Percentiles rank a stretch among this genome's conserved stretches.
Conservation (phyloP, 2,113 vertebrate genomes). For the Brachyhypopomus occidentalis region DNA sequence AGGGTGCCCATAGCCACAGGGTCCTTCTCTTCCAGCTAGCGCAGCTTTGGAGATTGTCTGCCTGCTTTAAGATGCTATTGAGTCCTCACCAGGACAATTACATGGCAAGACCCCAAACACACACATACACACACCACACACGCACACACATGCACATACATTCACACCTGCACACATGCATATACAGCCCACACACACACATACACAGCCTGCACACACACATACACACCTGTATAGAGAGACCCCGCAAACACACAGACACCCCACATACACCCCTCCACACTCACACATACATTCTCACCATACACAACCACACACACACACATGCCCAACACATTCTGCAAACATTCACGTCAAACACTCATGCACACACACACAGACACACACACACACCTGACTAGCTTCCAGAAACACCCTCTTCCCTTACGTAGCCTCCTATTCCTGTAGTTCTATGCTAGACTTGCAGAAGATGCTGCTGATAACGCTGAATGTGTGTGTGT, state of each 20-base stretch:
- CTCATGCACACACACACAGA: background rate
- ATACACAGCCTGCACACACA: slow-evolving; percentile 58
- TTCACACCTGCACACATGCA: slow-evolving; percentile 65
- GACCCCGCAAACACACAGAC: too few relatives aligned
- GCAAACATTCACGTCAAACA: slow-evolving; percentile 39
- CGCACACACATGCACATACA: slow-evolving; percentile 68
- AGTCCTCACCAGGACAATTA: slow-evolving; percentile 85
- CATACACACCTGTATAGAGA: slow-evolving; percentile 23
- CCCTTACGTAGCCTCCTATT: too few relatives aligned
- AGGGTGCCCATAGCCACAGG: slow-evolving; percentile 77
- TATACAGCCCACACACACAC: slow-evolving; percentile 56
- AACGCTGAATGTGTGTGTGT: slow-evolving; percentile 69
- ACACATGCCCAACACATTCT: slow-evolving; percentile 58
- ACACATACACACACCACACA: slow-evolving; percentile 49
- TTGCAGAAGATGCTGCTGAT: slow-evolving; percentile 75
- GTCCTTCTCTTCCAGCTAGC: slow-evolving; percentile 77
- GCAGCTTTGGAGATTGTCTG: slow-evolving; percentile 82
- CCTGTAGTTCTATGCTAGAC: slow-evolving; percentile 73
- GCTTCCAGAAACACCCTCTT: slow-evolving; percentile 14
- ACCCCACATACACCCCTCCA: too few relatives aligned
- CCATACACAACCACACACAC: slow-evolving; percentile 63
- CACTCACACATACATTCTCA: too few relatives aligned
- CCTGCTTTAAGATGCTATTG: slow-evolving; percentile 84
- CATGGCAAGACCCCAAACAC: slow-evolving; percentile 70
- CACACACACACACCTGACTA: slow-evolving; percentile 15